A percentile compares a stretch with the other conserved stretches of the same genome.
Evolutionary conservation across 2,888 invertebrate species (phyloP).

Genomic region (Cephalotes varians): DNA sequence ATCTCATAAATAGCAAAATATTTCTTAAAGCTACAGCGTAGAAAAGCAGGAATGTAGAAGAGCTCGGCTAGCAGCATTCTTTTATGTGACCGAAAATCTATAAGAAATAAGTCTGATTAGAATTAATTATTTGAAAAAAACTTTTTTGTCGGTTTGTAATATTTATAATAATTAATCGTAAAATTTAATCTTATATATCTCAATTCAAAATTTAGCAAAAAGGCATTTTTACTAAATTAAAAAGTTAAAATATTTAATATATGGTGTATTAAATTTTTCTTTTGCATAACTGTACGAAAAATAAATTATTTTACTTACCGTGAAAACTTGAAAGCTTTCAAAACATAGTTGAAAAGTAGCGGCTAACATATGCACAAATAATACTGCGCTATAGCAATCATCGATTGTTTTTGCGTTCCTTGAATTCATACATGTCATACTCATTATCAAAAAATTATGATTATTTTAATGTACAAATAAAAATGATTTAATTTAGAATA

Average conservation of each 20-base stretch:
- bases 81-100: too few relatives aligned
- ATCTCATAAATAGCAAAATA: too few relatives aligned
- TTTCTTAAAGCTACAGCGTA: too few relatives aligned
- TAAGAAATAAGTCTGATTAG: too few relatives aligned
- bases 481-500: not conserved
- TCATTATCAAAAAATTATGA: not conserved
- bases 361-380: slow-evolving; percentile 74
- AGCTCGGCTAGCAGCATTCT: too few relatives aligned
- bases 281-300: not conserved
- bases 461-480: not conserved
- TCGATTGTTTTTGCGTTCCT: slow-evolving; percentile 61
- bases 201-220: not conserved
- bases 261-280: not conserved
- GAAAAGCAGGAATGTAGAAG: too few relatives aligned
- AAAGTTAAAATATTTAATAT: not conserved
- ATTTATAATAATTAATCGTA: not conserved
- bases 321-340: slow-evolving; percentile 18
- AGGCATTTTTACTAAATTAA: not conserved
- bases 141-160: too few relatives aligned
- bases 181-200: not conserved
- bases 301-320: slow-evolving; percentile 1
- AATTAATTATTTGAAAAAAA: too few relatives aligned
- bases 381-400: slow-evolving; percentile 62
- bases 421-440: not conserved
- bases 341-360: slow-evolving; percentile 62